Base-by-base conservation (phyloP, 2,888 invertebrate species). In the Barypeithes pellucidus region DNA sequence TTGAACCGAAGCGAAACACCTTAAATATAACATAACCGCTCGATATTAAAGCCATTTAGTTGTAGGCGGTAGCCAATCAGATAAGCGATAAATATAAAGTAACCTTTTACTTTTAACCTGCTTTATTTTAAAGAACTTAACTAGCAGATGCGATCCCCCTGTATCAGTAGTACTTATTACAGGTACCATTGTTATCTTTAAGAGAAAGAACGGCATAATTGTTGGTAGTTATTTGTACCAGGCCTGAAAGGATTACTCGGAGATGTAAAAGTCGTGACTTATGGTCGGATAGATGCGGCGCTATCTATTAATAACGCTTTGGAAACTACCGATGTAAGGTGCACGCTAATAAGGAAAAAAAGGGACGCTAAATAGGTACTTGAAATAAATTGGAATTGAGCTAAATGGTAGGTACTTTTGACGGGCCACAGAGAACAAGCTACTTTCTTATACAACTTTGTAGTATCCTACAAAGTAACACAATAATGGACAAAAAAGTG, bases 231-330 rank as follows among this genome's bases (percentile, higher is more conserved):
- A 68, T 68, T 50, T 36, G 50, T 68, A 47, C 60, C 61, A 60
- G 8, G 47, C 24, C 24, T 39, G 45, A 59, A 33, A 14, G 65
- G 57, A 71, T 65, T 65, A 39, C 50, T 63, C n/a, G 18, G 65
- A 71, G 71, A 65, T 65, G 67, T 29, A 18, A 63, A 50, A 71
- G 63, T 71, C 75, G 75, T 75, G 75, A 75, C 75, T 75, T 75
- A 75, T 71, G 75, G 1, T 41, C 11, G 39, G 22, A 54, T 43
- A 66, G 57, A 66, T 39, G 16, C 24, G 67, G 54, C 47, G 61
- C 67, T 61, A 66, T 74, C 74, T 70, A 70, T 74, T 74, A 74
- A 74, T 74, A 70, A 70, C n/a, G n/a, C n/a, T n/a, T n/a, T 47
- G 67, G 52, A 65, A 75, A 75, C 75, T 75, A 75, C 75, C 75